Evolutionary conservation across 2,797 vertebrate genomes (phyloP).

Genomic region (Myiothlypis coronata): DNA sequence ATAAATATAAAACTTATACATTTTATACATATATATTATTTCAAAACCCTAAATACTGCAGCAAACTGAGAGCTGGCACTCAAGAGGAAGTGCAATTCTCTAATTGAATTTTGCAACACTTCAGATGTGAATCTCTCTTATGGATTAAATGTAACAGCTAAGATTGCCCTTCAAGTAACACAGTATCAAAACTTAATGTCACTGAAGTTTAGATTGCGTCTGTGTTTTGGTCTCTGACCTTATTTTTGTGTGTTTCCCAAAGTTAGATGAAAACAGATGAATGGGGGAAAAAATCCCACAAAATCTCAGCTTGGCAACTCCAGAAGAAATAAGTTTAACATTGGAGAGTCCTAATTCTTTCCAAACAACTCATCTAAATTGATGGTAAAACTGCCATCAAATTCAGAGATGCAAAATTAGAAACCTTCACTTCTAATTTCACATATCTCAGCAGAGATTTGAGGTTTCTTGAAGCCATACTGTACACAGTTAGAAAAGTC

Average conservation of each 20-base stretch:
- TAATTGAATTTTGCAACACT: background rate
- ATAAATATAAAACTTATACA: background rate
- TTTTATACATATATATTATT: background rate
- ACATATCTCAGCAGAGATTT: background rate
- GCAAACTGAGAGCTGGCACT: background rate
- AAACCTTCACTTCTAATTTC: background rate
- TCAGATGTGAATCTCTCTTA: background rate
- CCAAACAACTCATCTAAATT: background rate
- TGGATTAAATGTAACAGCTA: background rate
- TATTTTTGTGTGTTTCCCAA: background rate
- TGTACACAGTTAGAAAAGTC: background rate
- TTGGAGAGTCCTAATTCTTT: background rate
- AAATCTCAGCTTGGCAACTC: slow-evolving; percentile 11
- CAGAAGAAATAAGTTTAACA: slow-evolving; percentile 7
- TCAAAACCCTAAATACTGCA: background rate
- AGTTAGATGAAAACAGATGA: background rate
- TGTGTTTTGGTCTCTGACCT: background rate
- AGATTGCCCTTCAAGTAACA: background rate
- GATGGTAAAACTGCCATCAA: background rate
- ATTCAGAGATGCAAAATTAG: background rate
- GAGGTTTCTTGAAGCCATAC: background rate
- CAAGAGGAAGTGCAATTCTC: background rate
- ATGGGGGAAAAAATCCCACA: rapidly evolving
- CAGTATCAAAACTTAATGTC: background rate
- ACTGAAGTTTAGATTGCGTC: background rate